Conservation (phyloP, 1,140 invertebrate species). For the Scylla paramamosain region DNA sequence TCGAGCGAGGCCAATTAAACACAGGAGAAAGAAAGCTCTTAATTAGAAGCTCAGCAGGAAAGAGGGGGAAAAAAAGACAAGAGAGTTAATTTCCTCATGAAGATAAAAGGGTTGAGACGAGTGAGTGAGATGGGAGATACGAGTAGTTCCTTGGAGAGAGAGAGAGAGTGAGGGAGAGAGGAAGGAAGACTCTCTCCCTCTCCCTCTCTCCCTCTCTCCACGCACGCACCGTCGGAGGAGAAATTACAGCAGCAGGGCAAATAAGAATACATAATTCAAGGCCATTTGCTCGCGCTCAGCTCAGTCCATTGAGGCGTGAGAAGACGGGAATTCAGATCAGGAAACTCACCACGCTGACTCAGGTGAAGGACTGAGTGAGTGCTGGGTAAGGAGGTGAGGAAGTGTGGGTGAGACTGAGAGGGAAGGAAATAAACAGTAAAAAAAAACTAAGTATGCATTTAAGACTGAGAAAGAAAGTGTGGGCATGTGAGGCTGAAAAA, state of each 20-base stretch:
- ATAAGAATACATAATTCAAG: neutral
- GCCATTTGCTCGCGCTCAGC: neutral
- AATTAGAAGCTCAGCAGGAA: neutral
- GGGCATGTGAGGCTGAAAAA: no score
- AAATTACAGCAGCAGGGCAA: neutral
- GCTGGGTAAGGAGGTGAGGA: no score
- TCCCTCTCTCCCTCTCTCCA: neutral
- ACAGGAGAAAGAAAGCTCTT: neutral
- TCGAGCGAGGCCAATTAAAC: neutral
- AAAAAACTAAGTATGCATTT: no score
- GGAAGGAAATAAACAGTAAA: no score
- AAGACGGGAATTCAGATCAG: neutral
- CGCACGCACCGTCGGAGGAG: neutral
- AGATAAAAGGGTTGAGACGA: conserved; percentile 1
- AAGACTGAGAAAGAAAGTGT: no score
- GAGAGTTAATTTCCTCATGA: conserved; percentile 8
- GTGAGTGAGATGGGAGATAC: neutral
- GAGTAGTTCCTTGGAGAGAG: neutral
- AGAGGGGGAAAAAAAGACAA: neutral
- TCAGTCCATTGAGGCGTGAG: neutral
- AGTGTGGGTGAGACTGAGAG: no score
- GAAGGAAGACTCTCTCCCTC: neutral
- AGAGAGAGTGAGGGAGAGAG: neutral
- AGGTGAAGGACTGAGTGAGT: no score
- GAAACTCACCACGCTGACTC: neutral